Evolutionary conservation across 2,888 invertebrate genomes (phyloP).

Genomic region (Sphecodes monilicornis): DNA sequence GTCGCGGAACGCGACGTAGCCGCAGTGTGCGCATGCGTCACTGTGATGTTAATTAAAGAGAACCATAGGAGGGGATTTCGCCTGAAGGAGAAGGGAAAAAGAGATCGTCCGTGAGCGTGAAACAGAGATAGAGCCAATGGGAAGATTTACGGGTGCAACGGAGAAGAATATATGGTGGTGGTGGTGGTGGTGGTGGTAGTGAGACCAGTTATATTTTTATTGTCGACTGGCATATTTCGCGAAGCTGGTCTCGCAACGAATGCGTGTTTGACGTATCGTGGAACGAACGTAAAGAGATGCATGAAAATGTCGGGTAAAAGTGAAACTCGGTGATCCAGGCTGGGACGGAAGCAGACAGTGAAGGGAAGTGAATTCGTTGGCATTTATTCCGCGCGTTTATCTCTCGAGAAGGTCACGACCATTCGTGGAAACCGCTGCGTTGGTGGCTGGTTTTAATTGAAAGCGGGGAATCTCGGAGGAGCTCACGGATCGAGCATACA

Average conservation of each 20-base stretch:
- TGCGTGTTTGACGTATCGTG: conserved; percentile 39
- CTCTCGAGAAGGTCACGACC: conserved; percentile 69
- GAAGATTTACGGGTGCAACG: conserved; percentile 37
- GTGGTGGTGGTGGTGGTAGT: conserved; percentile 13
- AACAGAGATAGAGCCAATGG: conserved; percentile 35
- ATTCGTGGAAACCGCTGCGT: conserved; percentile 53
- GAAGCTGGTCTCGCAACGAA: conserved; percentile 27
- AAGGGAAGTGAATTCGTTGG: conserved; percentile 32
- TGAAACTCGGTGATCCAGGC: conserved; percentile 66
- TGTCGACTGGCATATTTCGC: conserved; percentile 54
- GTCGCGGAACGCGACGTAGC: background rate
- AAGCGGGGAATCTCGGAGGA: conserved; percentile 58
- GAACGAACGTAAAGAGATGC: conserved; percentile 26
- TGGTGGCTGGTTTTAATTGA: conserved; percentile 55
- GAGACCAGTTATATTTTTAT: conserved; percentile 63
- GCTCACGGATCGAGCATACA: conserved; percentile 38
- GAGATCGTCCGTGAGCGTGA: conserved; percentile 40
- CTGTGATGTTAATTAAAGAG: conserved; percentile 37
- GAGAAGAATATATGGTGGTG: conserved; percentile 36
- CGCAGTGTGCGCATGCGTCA: conserved; percentile 48
- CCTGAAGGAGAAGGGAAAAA: conserved; percentile 53
- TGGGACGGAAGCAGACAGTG: conserved; percentile 26
- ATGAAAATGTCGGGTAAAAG: conserved; percentile 72
- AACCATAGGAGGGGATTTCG: conserved; percentile 22
- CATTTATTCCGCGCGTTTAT: conserved; percentile 39